A percentile compares a stretch with the other conserved stretches of the same genome.
Conservation (phyloP, 2,797 vertebrate species). For the Cyprinodon diabolis region DNA sequence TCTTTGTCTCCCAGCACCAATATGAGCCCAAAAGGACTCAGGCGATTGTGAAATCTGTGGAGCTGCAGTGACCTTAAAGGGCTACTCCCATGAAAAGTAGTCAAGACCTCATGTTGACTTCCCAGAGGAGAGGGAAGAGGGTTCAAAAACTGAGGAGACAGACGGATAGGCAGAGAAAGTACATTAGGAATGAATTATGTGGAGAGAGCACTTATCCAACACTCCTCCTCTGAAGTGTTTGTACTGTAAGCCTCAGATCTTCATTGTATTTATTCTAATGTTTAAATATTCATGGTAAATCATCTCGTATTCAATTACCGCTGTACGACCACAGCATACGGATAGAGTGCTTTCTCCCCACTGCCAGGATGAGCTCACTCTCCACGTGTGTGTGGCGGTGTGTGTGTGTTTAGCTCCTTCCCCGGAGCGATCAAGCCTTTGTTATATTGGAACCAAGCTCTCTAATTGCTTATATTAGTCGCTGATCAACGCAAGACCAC, state of each 20-base stretch:
- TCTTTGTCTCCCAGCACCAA: constrained; percentile 27
- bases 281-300: constrained; percentile 90
- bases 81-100: constrained; percentile 40
- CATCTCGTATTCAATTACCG: constrained; percentile 88
- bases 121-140: constrained; percentile 35
- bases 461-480: constrained; percentile 91
- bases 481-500: constrained; percentile 84
- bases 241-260: constrained; percentile 79
- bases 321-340: constrained; percentile 75
- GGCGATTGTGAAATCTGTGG: constrained; percentile 9
- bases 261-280: constrained; percentile 87
- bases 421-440: constrained; percentile 84
- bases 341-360: constrained; percentile 71
- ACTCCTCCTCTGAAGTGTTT: constrained; percentile 77
- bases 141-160: constrained; percentile 40
- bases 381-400: constrained; percentile 20
- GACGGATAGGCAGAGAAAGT: constrained; percentile 50
- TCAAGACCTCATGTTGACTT: constrained; percentile 44
- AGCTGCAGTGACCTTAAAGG: constrained; percentile 26
- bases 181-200: constrained; percentile 79
- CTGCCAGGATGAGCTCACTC: constrained; percentile 69
- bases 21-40: constrained; percentile 5
- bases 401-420: constrained; percentile 66
- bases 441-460: constrained; percentile 88
- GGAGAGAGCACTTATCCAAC: constrained; percentile 79